Percentiles rank a stretch among this genome's conserved stretches.
Evolutionary conservation across 2,888 invertebrate genomes (phyloP).

Genomic region (Lymantria dispar): DNA sequence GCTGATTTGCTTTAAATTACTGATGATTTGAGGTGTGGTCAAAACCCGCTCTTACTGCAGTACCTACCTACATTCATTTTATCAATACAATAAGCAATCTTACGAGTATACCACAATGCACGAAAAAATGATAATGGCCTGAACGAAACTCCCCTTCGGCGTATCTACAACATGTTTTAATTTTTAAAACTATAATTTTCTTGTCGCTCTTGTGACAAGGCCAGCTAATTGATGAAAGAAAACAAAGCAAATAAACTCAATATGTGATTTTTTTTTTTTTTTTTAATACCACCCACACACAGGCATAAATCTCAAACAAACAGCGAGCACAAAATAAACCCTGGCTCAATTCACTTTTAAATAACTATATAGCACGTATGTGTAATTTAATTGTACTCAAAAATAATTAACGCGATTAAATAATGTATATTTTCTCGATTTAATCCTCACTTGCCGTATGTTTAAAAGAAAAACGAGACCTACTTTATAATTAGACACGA

Average conservation of each 20-base stretch:
- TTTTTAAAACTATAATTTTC: neutral
- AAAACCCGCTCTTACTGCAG: no score
- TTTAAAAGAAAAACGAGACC: slow-evolving; percentile 40
- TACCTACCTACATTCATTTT: no score
- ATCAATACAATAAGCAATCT: no score
- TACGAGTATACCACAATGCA: no score
- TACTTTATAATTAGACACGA: slow-evolving; percentile 70
- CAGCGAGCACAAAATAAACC: neutral
- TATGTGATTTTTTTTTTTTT: neutral
- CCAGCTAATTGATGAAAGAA: neutral
- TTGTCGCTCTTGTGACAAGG: neutral
- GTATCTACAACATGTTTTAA: no score
- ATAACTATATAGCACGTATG: neutral
- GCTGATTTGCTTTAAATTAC: no score
- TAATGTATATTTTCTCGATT: neutral
- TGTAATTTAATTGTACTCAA: neutral
- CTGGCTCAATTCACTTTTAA: neutral
- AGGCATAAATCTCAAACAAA: neutral
- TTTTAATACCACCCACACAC: neutral
- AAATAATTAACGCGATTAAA: neutral
- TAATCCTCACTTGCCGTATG: slow-evolving; percentile 10
- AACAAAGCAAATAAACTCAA: neutral
- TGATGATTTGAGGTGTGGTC: no score
- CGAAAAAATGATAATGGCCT: no score
- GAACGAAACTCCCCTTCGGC: no score